Evolutionary conservation across 2,888 invertebrate species (phyloP), one percentile per base, ranked within the genome.

Genomic region (Stegana nigrithorax): DNA sequence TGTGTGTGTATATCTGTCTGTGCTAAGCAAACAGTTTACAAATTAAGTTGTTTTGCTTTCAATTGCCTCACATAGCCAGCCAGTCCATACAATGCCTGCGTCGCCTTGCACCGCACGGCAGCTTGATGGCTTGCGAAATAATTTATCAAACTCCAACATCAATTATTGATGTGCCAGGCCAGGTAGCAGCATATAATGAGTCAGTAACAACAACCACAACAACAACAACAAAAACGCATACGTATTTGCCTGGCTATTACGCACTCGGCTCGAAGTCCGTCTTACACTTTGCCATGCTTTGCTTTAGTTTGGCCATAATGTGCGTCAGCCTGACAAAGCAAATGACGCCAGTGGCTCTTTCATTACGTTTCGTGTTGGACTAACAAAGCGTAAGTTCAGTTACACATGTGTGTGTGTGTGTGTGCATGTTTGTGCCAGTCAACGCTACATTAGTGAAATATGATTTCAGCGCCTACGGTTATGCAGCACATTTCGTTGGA

Each of bases 11-110:
- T 51, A n/a, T 25, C 6, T 58, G 58, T 42, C 42, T 45, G 32
- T 32, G 32, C 5, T 19, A 57, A 26, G 7, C 25, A 45, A 58
- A 29, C 29, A n/a, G 32, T 45, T 47, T 47, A 47, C 59, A 70
- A 75, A 74, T 74, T 75, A 73, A 75, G 75, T 75, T 75, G 74
- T 71, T 75, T 73, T 71, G 64, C 66, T 66, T 69, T 72, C 72
- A 73, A 75, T 23, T 10, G 21, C 12, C 14, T n/a, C 23, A 1
- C 10, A 21, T 10, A 45, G 21, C 29, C 27, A 45, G 45, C 45
- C 27, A 25, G 51, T 8, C 26, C 10, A 4, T 12, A 56, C 21
- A 56, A 21, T 1, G 60, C 14, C 44, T 8, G 25, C 27, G 42
- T 5, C 66, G n/a, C n/a, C n/a, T n/a, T n/a, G n/a, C n/a, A n/a